Base-by-base conservation (phyloP, 2,888 invertebrate genomes). In the Pheosia gnoma region DNA sequence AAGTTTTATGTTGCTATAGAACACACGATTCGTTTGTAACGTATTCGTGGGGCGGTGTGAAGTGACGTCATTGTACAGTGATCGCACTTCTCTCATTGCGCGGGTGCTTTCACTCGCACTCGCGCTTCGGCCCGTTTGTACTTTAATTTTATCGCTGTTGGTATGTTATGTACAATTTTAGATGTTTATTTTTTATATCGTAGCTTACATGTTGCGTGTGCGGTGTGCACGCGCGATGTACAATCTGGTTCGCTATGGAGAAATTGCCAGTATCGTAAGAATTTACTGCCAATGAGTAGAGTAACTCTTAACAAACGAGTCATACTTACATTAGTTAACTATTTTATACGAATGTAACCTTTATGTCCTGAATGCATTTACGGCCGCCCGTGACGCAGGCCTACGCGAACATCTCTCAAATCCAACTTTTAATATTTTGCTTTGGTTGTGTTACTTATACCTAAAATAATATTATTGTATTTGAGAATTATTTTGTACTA, bases 391-490 rank as follows among this genome's bases (percentile, higher is more conserved):
- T 78, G 72, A 66, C 72, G 77, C 72, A 77, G 83, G 85, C 85
- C 84, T 83, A 78, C 81, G 83, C 82, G 67, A 83, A 84, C 86
- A 81, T 86, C 84, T 86, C 84, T 91, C 88, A 90, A 89, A 91
- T 90, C 85, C 89, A 89, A 88, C 88, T 86, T 88, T 87, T 90
- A 88, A 91, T 88, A 86, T 92, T 90, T 92, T 90, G 91, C 91
- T 93, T 93, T 89, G 93, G 93, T 93, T 93, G 93, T 93, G 93
- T 93, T 93, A 92, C 90, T 90, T 91, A 90, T 90, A 89, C 85
- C 84, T 88, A 86, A 84, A 89, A 89, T 55, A 55, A 55, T 88
- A 90, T 90, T 90, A 91, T 87, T 90, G 88, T 91, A 93, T 91
- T 90, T 91, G 92, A 92, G 88, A 91, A 91, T 91, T 91, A 93